phyloP scores from a whole-genome alignment of 92 coral and sea anemone genomes.

The Galaxea fascicularis region DNA sequence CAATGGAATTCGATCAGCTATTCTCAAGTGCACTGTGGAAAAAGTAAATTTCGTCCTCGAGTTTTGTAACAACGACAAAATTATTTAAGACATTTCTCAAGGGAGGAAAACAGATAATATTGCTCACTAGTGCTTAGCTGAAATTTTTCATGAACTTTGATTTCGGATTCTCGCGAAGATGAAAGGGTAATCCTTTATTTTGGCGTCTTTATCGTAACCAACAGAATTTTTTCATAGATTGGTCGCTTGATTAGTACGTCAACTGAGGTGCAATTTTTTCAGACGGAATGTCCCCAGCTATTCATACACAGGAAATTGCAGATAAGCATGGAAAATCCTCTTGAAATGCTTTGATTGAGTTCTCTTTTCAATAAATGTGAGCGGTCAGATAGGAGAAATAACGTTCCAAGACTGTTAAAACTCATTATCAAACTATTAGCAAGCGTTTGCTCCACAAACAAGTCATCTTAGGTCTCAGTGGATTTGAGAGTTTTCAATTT shows the following conservation, averaged over 20 bases:
- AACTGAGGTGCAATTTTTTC: background rate
- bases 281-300: background rate
- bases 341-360: constrained; percentile 10
- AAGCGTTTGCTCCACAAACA: too few species aligned
- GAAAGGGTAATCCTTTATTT: background rate
- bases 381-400: background rate
- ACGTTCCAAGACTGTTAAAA: background rate
- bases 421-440: too few species aligned
- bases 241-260: background rate
- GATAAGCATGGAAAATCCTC: constrained; percentile 44
- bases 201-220: background rate
- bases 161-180: background rate
- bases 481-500: background rate
- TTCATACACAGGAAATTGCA: constrained; percentile 39
- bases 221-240: background rate
- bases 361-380: background rate
- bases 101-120: background rate
- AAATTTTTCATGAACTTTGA: background rate
- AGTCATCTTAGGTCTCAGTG: background rate
- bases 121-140: background rate
- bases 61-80: too few species aligned
- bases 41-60: too few species aligned
- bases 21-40: background rate
- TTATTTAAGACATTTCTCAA: background rate
- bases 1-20: background rate